Conservation (phyloP, 92 coral and sea anemone genomes). For the Hydrozoanthus gracilis region DNA sequence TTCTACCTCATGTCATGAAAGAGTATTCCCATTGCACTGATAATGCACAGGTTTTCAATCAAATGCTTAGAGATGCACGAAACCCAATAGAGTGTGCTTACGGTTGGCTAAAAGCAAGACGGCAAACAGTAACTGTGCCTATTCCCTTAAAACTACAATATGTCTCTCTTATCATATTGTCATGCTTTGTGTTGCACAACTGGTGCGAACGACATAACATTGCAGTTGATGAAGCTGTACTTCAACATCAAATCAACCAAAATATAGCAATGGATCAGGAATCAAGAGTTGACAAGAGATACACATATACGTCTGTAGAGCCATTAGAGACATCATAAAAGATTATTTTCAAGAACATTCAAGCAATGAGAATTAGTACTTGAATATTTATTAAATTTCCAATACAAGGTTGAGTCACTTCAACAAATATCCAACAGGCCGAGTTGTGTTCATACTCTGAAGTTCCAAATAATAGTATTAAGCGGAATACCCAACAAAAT, state of each 20-base stretch:
- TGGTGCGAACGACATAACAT: slow-evolving; percentile 44
- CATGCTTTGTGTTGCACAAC: slow-evolving; percentile 54
- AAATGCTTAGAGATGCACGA: not conserved
- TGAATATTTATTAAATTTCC: no score
- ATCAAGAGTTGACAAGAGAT: no score
- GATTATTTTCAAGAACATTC: no score
- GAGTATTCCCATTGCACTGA: slow-evolving; percentile 35
- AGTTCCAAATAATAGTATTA: no score
- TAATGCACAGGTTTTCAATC: slow-evolving; percentile 23
- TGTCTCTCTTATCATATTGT: slow-evolving; percentile 32
- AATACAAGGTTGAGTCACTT: no score
- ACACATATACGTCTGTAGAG: no score
- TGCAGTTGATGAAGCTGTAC: not conserved
- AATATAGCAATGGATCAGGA: not conserved
- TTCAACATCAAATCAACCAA: not conserved
- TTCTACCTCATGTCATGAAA: slow-evolving; percentile 35
- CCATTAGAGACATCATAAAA: no score
- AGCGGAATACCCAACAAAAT: no score
- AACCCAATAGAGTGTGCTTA: no score
- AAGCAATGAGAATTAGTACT: no score
- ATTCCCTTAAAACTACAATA: slow-evolving; percentile 40
- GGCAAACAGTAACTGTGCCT: not conserved
- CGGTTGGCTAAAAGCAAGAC: not conserved
- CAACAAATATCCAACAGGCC: no score
- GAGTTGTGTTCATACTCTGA: no score